Conservation (phyloP, 1,140 invertebrate genomes). For the Aphidius gifuensis region DNA sequence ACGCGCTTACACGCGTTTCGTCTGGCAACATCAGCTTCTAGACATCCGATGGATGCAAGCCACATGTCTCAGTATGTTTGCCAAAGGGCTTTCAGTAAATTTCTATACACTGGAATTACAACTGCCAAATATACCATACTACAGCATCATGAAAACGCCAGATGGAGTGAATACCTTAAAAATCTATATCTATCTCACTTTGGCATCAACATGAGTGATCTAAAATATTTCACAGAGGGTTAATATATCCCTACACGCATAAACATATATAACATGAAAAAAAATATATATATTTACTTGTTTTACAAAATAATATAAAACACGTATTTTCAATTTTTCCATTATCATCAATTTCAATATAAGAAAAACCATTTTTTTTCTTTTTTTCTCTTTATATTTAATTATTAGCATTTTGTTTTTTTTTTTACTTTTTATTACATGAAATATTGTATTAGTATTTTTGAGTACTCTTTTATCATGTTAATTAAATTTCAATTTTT, state of each 20-base stretch:
- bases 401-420: background rate
- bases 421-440: background rate
- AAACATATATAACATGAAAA: too few relatives aligned
- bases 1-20: too few relatives aligned
- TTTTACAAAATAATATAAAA: too few relatives aligned
- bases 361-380: too few relatives aligned
- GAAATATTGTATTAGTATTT: background rate
- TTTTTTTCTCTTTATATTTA: too few relatives aligned
- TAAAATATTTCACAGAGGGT: background rate
- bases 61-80: slow-evolving; percentile 14
- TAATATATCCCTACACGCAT: too few relatives aligned
- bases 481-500: background rate
- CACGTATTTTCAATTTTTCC: too few relatives aligned
- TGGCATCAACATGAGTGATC: background rate
- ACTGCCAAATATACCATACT: background rate
- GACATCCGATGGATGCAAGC: slow-evolving; percentile 16
- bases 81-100: slow-evolving; percentile 6
- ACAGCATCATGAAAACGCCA: background rate
- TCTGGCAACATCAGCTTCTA: slow-evolving; percentile 1
- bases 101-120: slow-evolving; percentile 1
- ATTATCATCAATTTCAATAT: too few relatives aligned
- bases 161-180: background rate
- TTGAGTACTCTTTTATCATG: background rate
- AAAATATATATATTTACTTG: too few relatives aligned
- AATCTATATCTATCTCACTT: background rate